Base-by-base conservation (phyloP, 2,113 vertebrate species). In the Odocoileus virginianus region DNA sequence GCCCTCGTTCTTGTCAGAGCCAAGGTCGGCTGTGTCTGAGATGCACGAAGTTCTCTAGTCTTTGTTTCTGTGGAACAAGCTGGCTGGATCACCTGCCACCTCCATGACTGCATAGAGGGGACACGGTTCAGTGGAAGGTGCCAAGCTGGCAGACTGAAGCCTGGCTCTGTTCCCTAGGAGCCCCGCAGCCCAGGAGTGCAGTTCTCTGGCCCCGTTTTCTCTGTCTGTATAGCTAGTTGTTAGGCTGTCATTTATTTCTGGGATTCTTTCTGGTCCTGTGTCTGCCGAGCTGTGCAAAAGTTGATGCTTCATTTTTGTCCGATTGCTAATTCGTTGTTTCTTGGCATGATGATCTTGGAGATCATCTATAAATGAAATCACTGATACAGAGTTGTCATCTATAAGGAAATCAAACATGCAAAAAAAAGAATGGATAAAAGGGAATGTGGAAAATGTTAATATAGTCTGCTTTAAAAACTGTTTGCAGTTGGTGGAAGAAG, bases 351-450 rank as follows among this genome's bases (percentile, higher is more conserved):
- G 47, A 50, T 50, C 47, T 78, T 74, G 78, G 43, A 88, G 47
- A n/a, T 87, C 54, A 85, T 78, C 64, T 28, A 58, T 93, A 96
- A 95, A 78, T 87, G 84, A 76, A 94, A 93, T 81, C 9, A 85
- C 47, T 89, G 87, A 54, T 67, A 36, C 2, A 52, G 11, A 67
- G 19, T 88, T 91, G 28, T 83, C 43, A 81, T n/a, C 71, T 78
- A 0, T 87, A 71, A 89, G 47, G 78, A 96, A 88, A 86, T 88
- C 25, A 82, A 14, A 50, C 57, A 14, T 33, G 71, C 57, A 55
- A 54, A 87, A 90, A 90, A 71, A 95, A 92, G 33, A n/a, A 21
- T 82, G 33, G 52, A 25, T 83, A 7, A 84, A 52, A 54, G 23
- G 55, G 15, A 83, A 83, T 87, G 45, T 57, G 54, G 61, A 81